phyloP scores from a whole-genome alignment of 2,797 vertebrate species.

The Artibeus lituratus region DNA sequence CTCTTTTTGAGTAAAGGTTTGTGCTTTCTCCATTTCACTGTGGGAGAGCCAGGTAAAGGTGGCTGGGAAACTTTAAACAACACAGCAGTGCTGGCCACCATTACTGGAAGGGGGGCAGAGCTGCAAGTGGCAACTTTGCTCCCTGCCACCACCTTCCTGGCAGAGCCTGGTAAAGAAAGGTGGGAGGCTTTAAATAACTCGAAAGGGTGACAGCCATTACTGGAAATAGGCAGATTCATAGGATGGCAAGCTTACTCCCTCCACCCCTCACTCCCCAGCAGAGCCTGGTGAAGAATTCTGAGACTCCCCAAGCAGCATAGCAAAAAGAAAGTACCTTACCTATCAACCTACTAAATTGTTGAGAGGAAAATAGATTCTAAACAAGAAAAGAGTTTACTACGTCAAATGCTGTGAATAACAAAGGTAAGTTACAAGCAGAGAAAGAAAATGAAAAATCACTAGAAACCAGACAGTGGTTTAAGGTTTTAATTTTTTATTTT shows the following conservation, averaged over 20 bases:
- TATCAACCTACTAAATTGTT: background rate
- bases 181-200: background rate
- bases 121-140: background rate
- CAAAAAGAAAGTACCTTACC: background rate
- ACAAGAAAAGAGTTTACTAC: background rate
- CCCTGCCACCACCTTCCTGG: background rate
- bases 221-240: background rate
- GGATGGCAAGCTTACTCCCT: background rate
- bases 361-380: background rate
- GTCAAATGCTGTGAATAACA: background rate
- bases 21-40: background rate
- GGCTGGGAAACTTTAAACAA: background rate
- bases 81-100: background rate
- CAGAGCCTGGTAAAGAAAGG: background rate
- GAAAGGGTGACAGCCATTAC: background rate
- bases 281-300: background rate
- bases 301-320: background rate
- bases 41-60: background rate
- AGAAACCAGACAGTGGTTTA: background rate
- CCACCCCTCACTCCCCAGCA: background rate
- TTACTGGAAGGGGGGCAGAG: background rate
- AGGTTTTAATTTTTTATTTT: background rate
- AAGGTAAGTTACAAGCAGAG: background rate
- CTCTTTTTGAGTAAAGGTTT: background rate
- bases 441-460: background rate